Evolutionary conservation across 1,140 invertebrate species (phyloP), one percentile per base, ranked within the genome.

Genomic region (Littorina saxatilis): DNA sequence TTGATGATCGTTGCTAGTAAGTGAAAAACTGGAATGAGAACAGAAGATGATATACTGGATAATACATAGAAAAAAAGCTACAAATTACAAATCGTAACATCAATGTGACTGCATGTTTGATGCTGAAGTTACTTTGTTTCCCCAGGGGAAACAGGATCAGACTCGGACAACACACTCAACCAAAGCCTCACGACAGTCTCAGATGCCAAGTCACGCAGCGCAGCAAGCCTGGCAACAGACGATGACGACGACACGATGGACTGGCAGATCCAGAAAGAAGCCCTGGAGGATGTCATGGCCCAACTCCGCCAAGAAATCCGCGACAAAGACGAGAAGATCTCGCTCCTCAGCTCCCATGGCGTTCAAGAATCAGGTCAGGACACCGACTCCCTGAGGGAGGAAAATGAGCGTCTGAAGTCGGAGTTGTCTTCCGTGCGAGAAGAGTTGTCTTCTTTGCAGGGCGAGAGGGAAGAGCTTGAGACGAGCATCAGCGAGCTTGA

Each of bases 401-500:
- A 87, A 66, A n/a, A 88, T n/a, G 76, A 86, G 29, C 35, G 23
- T 9, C 70, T 85, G 17, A 72, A 87, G 9, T 89, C 92, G 82
- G 90, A 92, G 68, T 40, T 84, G 52, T 43, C 66, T 15, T 40
- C 66, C 0, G 11, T 82, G 55, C 29, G 72, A 20, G 47, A 72
- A 13, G 90, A 92, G 74, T 40, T 84, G 52, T 43, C 66, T 15
- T 40, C 66, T 0, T 13, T 82, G 55, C 29, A 77, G 23, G 47
- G 68, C 13, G 90, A 92, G 74, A 90, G 88, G 79, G 79, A 85
- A 43, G 87, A 85, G n/a, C 87, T 93, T 75, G 87, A 90, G 81
- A 83, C 80, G 9, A 95, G 94, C 82, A 92, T 96, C 40, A 95
- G 96, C 82, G 95, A 96, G 88, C 91, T 96, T 83, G 96, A 96